Evolutionary conservation across 2,888 invertebrate genomes (phyloP).

Genomic region (Melanostoma scalare): DNA sequence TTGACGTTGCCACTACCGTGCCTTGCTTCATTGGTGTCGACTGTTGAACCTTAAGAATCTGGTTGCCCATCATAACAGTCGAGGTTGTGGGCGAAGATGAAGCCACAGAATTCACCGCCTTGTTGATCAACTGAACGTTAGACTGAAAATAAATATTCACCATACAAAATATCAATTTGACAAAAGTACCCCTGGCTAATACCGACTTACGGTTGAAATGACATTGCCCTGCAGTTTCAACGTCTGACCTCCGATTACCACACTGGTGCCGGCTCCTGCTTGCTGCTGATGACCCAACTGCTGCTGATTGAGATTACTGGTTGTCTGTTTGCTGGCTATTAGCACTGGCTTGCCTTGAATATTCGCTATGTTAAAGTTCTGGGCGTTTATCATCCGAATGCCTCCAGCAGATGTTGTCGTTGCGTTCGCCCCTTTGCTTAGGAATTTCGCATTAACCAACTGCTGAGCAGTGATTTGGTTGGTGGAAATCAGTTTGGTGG

Average conservation of each 20-base stretch:
- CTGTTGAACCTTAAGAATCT: conserved; percentile 80
- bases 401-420: conserved; percentile 66
- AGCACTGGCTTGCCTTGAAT: conserved; percentile 84
- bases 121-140: conserved; percentile 74
- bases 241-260: conserved; percentile 81
- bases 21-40: conserved; percentile 73
- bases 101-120: conserved; percentile 59
- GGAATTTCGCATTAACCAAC: conserved; percentile 82
- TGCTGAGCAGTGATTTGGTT: conserved; percentile 79
- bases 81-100: conserved; percentile 76
- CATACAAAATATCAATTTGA: conserved; percentile 9
- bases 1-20: conserved; percentile 55
- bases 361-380: conserved; percentile 82
- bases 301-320: conserved; percentile 74
- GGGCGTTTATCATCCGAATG: conserved; percentile 83
- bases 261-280: conserved; percentile 80
- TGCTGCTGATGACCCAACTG: conserved; percentile 82
- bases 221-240: conserved; percentile 80
- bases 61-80: conserved; percentile 82
- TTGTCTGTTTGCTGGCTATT: conserved; percentile 82
- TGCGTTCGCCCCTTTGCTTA: conserved; percentile 77
- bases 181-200: conserved; percentile 17
- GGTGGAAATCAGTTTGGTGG: conserved; percentile 73
- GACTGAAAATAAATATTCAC: conserved; percentile 51
- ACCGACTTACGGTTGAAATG: conserved; percentile 72